Evolutionary conservation across 1,140 invertebrate species (phyloP).

Genomic region (Drosophila lowei): DNA sequence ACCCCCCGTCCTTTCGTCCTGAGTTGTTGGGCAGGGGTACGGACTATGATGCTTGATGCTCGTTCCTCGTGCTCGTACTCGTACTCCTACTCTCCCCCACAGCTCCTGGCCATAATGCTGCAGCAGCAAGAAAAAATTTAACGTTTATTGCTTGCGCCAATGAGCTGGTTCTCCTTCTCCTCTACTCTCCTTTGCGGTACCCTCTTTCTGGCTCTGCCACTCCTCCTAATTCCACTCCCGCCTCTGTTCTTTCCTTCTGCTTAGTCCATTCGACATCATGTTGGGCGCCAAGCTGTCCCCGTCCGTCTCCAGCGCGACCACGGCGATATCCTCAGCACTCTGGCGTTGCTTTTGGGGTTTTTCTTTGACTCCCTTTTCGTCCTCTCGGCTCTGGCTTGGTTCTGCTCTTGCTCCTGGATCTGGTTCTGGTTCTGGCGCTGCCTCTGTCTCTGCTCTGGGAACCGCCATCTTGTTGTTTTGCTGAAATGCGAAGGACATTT

Average conservation of each 20-base stretch:
- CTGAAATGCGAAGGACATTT: slow-evolving; percentile 81
- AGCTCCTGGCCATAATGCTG: slow-evolving; percentile 65
- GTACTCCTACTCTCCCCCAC: slow-evolving; percentile 9
- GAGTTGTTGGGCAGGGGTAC: slow-evolving; percentile 24
- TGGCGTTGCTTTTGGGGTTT: slow-evolving; percentile 61
- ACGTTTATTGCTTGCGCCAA: slow-evolving; percentile 81
- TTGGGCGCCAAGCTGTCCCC: slow-evolving; percentile 72
- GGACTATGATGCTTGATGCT: slow-evolving; percentile 20
- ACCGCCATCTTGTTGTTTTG: slow-evolving; percentile 81
- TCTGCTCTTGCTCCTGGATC: background rate
- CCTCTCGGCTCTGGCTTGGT: slow-evolving; percentile 10
- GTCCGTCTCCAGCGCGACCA: slow-evolving; percentile 38
- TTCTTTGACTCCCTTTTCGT: slow-evolving; percentile 67
- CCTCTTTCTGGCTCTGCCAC: background rate
- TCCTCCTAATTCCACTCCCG: slow-evolving; percentile 23
- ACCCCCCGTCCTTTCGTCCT: background rate
- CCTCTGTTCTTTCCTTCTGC: slow-evolving; percentile 23
- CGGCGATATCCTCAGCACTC: slow-evolving; percentile 45
- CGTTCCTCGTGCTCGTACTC: no score
- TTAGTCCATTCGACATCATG: slow-evolving; percentile 68
- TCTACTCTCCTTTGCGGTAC: slow-evolving; percentile 2
- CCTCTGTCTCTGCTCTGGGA: slow-evolving; percentile 43
- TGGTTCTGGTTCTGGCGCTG: slow-evolving; percentile 13
- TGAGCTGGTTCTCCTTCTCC: slow-evolving; percentile 64
- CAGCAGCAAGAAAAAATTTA: slow-evolving; percentile 76